Percentiles rank a stretch among this genome's conserved stretches.
Conservation (phyloP, 2,888 invertebrate genomes). For the Adineta ricciae region DNA sequence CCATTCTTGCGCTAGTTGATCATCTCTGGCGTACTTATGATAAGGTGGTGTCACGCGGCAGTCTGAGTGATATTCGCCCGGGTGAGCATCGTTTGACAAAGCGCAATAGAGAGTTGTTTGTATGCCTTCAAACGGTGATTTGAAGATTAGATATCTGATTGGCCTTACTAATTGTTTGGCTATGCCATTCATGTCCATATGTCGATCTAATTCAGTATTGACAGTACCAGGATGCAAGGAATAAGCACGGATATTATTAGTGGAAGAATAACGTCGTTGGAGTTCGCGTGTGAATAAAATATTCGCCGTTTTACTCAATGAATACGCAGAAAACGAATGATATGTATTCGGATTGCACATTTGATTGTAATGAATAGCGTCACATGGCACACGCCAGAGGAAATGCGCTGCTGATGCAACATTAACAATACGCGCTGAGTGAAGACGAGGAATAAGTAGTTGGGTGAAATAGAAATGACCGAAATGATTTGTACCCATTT, state of each 20-base stretch:
- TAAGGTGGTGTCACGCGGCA: neutral
- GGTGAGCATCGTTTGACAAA: neutral
- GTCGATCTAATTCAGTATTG: neutral
- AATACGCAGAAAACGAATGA: neutral
- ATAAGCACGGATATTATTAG: neutral
- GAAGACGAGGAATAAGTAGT: conserved; percentile 45
- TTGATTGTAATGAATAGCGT: neutral
- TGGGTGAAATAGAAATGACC: neutral
- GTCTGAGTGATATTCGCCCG: neutral
- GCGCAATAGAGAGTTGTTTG: neutral
- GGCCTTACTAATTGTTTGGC: neutral
- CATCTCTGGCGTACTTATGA: neutral
- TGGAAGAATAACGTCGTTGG: neutral
- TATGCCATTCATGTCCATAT: neutral
- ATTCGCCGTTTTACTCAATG: neutral
- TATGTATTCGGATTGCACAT: neutral
- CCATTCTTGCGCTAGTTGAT: neutral
- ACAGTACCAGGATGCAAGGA: neutral
- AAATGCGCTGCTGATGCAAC: neutral
- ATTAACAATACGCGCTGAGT: conserved; percentile 38
- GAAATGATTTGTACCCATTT: conserved; percentile 65
- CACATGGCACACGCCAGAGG: neutral
- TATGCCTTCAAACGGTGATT: neutral
- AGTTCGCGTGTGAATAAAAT: neutral
- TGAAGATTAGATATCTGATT: neutral